Conservation (phyloP, 2,888 invertebrate genomes). For the Sphinx pinastri region DNA sequence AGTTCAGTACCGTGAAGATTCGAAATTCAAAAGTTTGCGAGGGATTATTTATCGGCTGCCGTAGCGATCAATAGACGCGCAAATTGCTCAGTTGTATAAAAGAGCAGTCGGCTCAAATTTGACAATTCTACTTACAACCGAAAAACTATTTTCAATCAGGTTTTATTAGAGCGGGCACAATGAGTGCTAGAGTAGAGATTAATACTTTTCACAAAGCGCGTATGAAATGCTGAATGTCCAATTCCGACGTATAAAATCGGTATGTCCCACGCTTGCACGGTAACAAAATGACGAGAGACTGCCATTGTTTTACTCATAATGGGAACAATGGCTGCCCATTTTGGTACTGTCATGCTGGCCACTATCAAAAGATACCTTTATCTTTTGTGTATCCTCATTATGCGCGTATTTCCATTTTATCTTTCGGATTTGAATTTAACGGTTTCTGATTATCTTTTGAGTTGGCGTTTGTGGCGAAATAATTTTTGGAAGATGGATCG, state of each 20-base stretch:
- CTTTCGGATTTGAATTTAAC: too few relatives aligned
- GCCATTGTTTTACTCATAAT: conserved; percentile 18
- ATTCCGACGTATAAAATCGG: neutral
- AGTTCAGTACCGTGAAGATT: too few relatives aligned
- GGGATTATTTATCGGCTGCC: too few relatives aligned
- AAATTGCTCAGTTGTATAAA: neutral
- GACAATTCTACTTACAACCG: neutral
- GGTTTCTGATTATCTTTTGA: too few relatives aligned
- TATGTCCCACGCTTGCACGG: neutral
- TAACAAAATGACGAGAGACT: conserved; percentile 11
- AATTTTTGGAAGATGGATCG: too few relatives aligned
- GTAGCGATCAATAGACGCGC: too few relatives aligned
- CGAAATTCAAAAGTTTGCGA: too few relatives aligned
- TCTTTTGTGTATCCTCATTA: conserved; percentile 7
- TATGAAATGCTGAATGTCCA: conserved; percentile 5
- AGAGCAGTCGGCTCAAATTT: neutral
- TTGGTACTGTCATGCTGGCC: neutral
- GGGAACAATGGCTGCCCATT: conserved; percentile 16
- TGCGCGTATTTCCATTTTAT: neutral
- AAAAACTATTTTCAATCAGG: neutral
- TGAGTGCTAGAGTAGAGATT: neutral
- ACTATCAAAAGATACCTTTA: conserved; percentile 12
- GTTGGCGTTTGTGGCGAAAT: too few relatives aligned
- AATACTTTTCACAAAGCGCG: conserved; percentile 8
- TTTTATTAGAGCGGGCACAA: neutral